Conservation (phyloP, 2,113 vertebrate genomes). For the Phrynosoma blainvillii region DNA sequence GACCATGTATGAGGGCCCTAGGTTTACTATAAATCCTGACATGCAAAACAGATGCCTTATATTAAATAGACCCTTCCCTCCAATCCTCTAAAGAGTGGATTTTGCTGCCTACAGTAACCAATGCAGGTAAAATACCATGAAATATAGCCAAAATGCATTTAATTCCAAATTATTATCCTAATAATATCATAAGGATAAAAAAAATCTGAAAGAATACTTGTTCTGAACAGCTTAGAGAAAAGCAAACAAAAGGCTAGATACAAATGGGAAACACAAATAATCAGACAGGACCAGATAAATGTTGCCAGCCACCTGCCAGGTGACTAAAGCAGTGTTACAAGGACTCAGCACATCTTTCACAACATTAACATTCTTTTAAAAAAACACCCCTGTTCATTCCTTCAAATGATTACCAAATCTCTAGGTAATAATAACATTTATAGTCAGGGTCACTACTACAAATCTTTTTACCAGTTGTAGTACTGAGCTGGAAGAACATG, state of each 20-base stretch:
- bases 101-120: background rate
- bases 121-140: background rate
- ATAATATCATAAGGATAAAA: slow-evolving; percentile 6
- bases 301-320: background rate
- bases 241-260: background rate
- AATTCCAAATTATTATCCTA: background rate
- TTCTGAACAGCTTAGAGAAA: background rate
- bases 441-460: background rate
- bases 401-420: background rate
- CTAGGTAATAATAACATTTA: background rate
- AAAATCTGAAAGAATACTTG: background rate
- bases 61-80: background rate
- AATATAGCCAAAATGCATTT: background rate
- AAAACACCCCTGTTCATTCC: background rate
- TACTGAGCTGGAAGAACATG: background rate
- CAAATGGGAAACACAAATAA: background rate
- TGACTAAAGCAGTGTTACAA: background rate
- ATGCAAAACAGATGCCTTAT: background rate
- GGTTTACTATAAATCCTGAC: background rate
- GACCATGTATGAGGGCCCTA: background rate
- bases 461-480: background rate
- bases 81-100: background rate
- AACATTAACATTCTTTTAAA: background rate
- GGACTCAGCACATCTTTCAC: background rate
- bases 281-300: background rate